A percentile compares a stretch with the other conserved stretches of the same genome.
phyloP scores from a whole-genome alignment of 2,113 vertebrate species.

The Ardeotis arabs region DNA sequence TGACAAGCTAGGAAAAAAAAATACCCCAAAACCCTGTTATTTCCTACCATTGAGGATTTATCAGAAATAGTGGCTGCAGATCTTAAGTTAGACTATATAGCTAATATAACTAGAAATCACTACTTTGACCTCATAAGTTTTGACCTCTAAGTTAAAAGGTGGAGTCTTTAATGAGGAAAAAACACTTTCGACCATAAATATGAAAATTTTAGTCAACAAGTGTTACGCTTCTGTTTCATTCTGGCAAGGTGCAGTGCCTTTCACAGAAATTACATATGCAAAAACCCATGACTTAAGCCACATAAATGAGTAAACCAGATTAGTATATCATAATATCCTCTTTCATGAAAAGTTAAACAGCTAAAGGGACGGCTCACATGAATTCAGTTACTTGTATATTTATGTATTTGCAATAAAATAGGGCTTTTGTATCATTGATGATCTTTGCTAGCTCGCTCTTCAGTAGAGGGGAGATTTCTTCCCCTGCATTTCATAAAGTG shows the following conservation, averaged over 20 bases:
- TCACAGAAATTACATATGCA: not conserved
- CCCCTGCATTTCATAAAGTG: not conserved
- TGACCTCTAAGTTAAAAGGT: not conserved
- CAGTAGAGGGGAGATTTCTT: not conserved
- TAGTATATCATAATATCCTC: not conserved
- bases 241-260: not conserved
- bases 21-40: not conserved
- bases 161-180: not conserved
- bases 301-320: not conserved
- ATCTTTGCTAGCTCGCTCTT: rapidly evolving
- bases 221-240: not conserved
- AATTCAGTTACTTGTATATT: not conserved
- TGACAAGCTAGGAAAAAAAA: not conserved
- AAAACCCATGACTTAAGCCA: not conserved
- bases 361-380: not conserved
- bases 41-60: not conserved
- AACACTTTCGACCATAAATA: not conserved
- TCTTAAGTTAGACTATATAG: not conserved
- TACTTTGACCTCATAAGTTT: not conserved
- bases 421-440: not conserved
- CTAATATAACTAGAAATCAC: not conserved
- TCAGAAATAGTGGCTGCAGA: not conserved
- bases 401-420: not conserved
- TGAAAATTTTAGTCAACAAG: not conserved
- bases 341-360: not conserved